Evolutionary conservation across 2,113 vertebrate genomes (phyloP).

Genomic region (Rhineura floridana): DNA sequence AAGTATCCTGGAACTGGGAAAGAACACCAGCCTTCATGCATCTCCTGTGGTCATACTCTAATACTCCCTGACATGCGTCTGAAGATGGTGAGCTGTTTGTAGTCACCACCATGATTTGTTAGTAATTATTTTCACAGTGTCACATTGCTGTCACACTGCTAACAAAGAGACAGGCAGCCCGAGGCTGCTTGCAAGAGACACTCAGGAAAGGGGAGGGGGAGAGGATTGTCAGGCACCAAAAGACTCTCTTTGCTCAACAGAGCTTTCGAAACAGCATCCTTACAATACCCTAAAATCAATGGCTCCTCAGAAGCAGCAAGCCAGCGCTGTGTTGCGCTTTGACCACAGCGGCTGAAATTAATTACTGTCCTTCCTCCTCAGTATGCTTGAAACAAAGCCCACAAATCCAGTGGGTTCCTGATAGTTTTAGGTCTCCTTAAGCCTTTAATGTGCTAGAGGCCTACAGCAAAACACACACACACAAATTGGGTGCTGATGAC

Average conservation of each 20-base stretch:
- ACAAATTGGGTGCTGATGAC: conserved; percentile 29
- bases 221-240: conserved; percentile 77
- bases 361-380: conserved; percentile 55
- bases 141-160: conserved; percentile 97
- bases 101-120: conserved; percentile 99
- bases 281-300: conserved; percentile 71
- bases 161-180: conserved; percentile 89
- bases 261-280: conserved; percentile 72
- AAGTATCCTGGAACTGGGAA: conserved; percentile 47
- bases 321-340: conserved; percentile 63
- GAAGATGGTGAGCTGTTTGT: conserved; percentile 98
- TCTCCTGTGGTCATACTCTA: conserved; percentile 86
- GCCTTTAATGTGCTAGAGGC: conserved; percentile 46
- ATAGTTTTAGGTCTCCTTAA: conserved; percentile 48
- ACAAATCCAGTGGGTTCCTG: conserved; percentile 49
- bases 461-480: conserved; percentile 7
- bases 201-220: conserved; percentile 71
- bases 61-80: conserved; percentile 97
- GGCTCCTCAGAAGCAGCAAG: conserved; percentile 71
- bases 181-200: conserved; percentile 82
- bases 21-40: conserved; percentile 50
- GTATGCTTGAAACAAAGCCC: conserved; percentile 37
- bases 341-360: conserved; percentile 67
- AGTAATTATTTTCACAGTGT: conserved; percentile 99
- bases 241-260: conserved; percentile 76